Conservation (phyloP, 2,888 invertebrate species). For the Leptopilina syphax region DNA sequence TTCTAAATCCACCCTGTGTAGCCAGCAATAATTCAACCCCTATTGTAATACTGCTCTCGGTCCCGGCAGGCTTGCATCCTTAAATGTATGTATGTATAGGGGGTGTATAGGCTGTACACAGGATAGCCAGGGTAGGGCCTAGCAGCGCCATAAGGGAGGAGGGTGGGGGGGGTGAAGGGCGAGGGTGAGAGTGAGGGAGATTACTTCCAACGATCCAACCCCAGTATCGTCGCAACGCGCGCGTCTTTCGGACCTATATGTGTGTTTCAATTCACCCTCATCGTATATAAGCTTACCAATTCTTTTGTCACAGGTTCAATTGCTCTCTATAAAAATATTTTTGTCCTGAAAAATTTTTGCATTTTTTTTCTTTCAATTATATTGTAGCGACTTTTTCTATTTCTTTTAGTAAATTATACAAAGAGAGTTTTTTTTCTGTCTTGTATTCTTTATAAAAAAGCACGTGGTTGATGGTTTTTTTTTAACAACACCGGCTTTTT, state of each 20-base stretch:
- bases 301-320: constrained; percentile 8
- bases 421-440: not conserved
- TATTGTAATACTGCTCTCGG: constrained; percentile 35
- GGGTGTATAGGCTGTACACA: constrained; percentile 34
- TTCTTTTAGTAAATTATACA: not conserved
- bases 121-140: constrained; percentile 31
- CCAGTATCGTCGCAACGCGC: constrained; percentile 40
- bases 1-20: constrained; percentile 30
- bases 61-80: constrained; percentile 40
- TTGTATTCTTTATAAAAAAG: not conserved
- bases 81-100: constrained; percentile 34
- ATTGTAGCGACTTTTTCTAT: not conserved
- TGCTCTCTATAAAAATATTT: constrained; percentile 13
- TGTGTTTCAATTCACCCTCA: constrained; percentile 32
- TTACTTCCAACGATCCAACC: constrained; percentile 41
- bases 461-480: constrained; percentile 19
- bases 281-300: not conserved
- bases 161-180: not conserved
- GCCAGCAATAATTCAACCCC: constrained; percentile 36
- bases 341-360: not conserved
- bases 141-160: constrained; percentile 18
- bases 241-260: constrained; percentile 36
- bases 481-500: constrained; percentile 12
- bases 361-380: too few species aligned
- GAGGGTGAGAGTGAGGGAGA: constrained; percentile 27